Conservation (phyloP, 2,888 invertebrate genomes). For the Mythimna vitellina region DNA sequence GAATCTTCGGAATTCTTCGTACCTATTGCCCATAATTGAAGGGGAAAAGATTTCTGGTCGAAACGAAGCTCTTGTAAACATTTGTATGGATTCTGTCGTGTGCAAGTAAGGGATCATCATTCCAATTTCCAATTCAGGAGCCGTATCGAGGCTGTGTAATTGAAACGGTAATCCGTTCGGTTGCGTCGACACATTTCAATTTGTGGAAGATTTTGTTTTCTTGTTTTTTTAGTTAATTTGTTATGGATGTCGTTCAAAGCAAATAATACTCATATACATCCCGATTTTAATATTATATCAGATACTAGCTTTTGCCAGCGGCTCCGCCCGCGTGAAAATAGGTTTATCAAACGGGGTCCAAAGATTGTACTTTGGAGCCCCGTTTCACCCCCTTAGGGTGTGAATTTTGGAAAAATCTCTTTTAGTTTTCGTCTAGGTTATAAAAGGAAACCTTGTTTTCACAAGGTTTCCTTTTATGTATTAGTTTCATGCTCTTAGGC, state of each 20-base stretch:
- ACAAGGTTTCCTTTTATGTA: no score
- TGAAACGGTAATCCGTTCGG: slow-evolving; percentile 25
- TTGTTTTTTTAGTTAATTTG: slow-evolving; percentile 6
- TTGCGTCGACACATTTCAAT: slow-evolving; percentile 5
- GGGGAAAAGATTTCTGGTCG: background rate
- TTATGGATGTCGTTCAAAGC: background rate
- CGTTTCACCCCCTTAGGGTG: no score
- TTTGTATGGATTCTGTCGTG: slow-evolving; percentile 25
- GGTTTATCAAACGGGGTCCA: no score
- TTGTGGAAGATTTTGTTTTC: background rate
- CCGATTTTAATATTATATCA: background rate
- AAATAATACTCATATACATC: background rate
- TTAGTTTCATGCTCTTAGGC: no score
- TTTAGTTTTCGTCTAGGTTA: no score
- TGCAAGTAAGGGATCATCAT: slow-evolving; percentile 12
- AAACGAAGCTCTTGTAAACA: slow-evolving; percentile 19
- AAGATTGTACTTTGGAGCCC: no score
- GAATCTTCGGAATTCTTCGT: slow-evolving; percentile 6
- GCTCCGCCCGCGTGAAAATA: no score
- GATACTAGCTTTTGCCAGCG: no score
- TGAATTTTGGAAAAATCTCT: no score
- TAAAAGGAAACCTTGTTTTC: no score
- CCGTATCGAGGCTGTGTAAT: slow-evolving; percentile 31
- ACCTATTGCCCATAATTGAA: slow-evolving; percentile 19
- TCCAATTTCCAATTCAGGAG: slow-evolving; percentile 29